Percentiles rank a stretch among this genome's conserved stretches.
Evolutionary conservation across 2,113 vertebrate species (phyloP).

Genomic region (Fulmarus glacialis): DNA sequence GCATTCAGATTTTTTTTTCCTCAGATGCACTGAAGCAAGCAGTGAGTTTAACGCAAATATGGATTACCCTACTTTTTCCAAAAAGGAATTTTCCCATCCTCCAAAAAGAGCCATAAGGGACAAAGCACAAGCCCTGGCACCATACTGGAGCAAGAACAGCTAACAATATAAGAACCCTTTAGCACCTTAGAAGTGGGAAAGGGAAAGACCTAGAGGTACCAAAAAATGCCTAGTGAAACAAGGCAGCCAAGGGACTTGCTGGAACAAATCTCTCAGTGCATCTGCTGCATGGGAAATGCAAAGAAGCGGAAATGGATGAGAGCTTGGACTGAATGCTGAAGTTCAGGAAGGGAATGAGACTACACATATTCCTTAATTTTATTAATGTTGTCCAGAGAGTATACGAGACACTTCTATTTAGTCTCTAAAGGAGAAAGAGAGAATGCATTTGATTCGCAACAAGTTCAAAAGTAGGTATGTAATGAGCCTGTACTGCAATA

Average conservation of each 20-base stretch:
- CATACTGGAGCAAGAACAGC: background rate
- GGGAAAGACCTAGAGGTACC: background rate
- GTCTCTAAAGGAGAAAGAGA: background rate
- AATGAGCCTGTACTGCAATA: background rate
- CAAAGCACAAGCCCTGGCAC: background rate
- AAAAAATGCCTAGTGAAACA: background rate
- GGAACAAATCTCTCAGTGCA: background rate
- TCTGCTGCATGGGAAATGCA: background rate
- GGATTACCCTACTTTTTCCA: background rate
- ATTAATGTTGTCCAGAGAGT: background rate
- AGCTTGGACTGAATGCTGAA: background rate
- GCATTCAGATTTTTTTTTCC: background rate
- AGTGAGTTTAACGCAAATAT: background rate
- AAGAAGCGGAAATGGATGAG: background rate
- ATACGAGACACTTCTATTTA: background rate
- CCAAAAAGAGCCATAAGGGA: background rate
- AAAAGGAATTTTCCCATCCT: background rate
- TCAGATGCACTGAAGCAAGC: background rate
- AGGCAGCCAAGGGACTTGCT: background rate
- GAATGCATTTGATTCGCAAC: fast-evolving
- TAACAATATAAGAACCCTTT: background rate
- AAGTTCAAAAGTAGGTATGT: background rate
- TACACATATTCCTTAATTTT: background rate
- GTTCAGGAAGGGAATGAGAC: background rate
- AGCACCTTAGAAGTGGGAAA: background rate